phyloP scores from a whole-genome alignment of 2,888 invertebrate genomes.

The Rotaria magnacalcarata region DNA sequence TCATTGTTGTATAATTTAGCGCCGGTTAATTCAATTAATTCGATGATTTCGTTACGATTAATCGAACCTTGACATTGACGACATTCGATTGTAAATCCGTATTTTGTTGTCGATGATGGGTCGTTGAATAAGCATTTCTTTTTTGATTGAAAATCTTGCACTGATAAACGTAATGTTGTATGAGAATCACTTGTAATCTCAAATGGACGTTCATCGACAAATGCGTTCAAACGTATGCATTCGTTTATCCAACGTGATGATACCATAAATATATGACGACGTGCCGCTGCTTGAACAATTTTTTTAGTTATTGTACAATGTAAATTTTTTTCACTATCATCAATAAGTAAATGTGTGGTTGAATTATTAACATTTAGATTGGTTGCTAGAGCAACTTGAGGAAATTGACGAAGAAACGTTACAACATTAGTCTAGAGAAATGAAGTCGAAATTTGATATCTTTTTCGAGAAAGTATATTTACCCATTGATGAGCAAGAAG shows the following conservation, averaged over 20 bases:
- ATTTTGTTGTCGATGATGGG: background rate
- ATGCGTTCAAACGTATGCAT: background rate
- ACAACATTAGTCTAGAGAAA: background rate
- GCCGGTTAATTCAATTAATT: background rate
- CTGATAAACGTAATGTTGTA: background rate
- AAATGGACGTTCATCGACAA: background rate
- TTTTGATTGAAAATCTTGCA: background rate
- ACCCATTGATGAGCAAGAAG: background rate
- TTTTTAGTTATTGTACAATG: conserved; percentile 10
- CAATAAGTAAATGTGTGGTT: background rate
- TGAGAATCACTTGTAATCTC: background rate
- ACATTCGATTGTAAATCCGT: background rate
- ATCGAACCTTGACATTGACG: conserved; percentile 12
- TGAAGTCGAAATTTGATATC: too few relatives aligned
- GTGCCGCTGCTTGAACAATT: conserved; percentile 10
- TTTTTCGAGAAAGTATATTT: background rate
- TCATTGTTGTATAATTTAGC: background rate
- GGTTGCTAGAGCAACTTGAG: background rate
- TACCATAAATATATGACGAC: background rate
- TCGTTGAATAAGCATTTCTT: background rate
- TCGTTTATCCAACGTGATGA: background rate
- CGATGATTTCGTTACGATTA: background rate
- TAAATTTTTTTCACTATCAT: background rate
- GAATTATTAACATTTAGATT: background rate
- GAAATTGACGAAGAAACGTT: background rate